Base-by-base conservation (phyloP, 1,140 invertebrate species). In the Chrysomallon squamiferum region DNA sequence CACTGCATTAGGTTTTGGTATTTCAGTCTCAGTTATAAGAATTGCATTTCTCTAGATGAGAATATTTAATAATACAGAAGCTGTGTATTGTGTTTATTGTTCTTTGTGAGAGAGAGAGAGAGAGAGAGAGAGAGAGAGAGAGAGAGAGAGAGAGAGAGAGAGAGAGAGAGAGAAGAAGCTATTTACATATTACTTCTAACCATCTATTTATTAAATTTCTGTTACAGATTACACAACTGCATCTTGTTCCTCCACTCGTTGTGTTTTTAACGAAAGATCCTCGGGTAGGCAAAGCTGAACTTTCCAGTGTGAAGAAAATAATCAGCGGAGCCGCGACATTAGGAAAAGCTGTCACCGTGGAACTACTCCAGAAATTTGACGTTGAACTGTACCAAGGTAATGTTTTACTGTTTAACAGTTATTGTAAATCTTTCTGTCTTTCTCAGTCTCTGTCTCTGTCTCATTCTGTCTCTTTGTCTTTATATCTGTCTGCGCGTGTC, bases 241-340 rank as follows among this genome's bases (percentile, higher is more conserved):
- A 75, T 2, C 59, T 78, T n/a, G 89, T 90, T 0, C 87, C 88
- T 5, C 86, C 88, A 18, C 65, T 88, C 87, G 88, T 91, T 22
- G 85, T 90, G 20, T 92, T 94, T 74, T 84, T 94, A 70, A 89
- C 87, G 2, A 88, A 88, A 50, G 87, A 90, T 74, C 88, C 90
- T 0, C 86, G 87, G 29, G 86, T 93, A 13, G 89, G 86, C 0
- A 78, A 85, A 2, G 5, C 35, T 38, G 89, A 91, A 68, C 74
- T 93, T 2, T 79, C 87, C 9, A 79, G 80, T 20, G 68, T 92
- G 0, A 81, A 82, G 50, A 74, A 84, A 6, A 83, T 92, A 2
- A 81, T 91, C 47, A 89, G 86, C 58, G 93, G 92, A 4, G 93
- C 92, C 0, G 92, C 93, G 3, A 89, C 92, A 0, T 81, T 93